Evolutionary conservation across 2,797 vertebrate genomes (phyloP).

Genomic region (Gastrophryne carolinensis): DNA sequence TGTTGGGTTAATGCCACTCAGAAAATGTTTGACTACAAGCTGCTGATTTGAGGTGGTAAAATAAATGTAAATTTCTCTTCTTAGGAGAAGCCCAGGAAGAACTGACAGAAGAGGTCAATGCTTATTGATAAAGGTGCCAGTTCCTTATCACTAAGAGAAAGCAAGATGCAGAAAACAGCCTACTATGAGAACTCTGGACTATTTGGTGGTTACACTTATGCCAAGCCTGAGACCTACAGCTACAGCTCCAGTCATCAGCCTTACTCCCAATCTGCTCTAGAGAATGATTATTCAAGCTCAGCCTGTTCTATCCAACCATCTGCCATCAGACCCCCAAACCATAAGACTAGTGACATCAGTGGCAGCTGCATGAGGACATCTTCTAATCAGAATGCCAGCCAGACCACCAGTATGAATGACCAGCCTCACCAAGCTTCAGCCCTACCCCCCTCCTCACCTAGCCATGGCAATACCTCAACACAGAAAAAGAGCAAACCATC

Average conservation of each 20-base stretch:
- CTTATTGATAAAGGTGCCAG: constrained; percentile 84
- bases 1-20: no score
- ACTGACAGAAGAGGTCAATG: constrained; percentile 85
- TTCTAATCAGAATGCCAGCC: constrained; percentile 74
- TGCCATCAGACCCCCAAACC: constrained; percentile 75
- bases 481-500: constrained; percentile 87
- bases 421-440: constrained; percentile 79
- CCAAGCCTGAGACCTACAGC: constrained; percentile 90
- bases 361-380: constrained; percentile 91
- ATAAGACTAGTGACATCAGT: constrained; percentile 87
- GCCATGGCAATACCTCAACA: constrained; percentile 78
- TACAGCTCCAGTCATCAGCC: constrained; percentile 87
- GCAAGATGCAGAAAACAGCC: constrained; percentile 96
- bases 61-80: not conserved
- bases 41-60: not conserved
- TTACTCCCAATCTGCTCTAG: constrained; percentile 82
- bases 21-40: no score
- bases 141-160: constrained; percentile 78
- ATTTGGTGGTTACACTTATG: constrained; percentile 92
- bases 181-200: constrained; percentile 98
- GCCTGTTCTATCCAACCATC: constrained; percentile 92
- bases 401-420: constrained; percentile 74
- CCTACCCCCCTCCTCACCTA: constrained; percentile 82
- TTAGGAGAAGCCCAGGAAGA: constrained; percentile 53
- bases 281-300: constrained; percentile 87